Evolutionary conservation across 37 sponge, comb jelly and placozoan genomes (phyloP).

Genomic region (Haliclona indistincta): DNA sequence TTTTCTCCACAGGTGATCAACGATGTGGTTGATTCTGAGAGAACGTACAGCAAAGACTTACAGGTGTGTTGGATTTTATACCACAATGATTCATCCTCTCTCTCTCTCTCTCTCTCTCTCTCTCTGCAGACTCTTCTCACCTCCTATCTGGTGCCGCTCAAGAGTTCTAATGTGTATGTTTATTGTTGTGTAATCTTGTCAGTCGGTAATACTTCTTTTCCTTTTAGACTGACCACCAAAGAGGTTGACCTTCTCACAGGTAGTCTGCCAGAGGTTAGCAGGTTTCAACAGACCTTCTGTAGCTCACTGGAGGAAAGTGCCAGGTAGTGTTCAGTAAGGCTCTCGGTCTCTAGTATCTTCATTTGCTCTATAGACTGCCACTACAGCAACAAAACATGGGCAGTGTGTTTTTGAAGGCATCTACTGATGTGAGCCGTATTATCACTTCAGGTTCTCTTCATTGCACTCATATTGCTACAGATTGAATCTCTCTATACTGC

Average conservation of each 20-base stretch:
- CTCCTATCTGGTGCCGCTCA: conserved; percentile 60
- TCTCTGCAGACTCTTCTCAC: conserved; percentile 56
- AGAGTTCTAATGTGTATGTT: conserved; percentile 70
- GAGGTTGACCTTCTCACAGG: conserved; percentile 59
- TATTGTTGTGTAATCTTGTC: not conserved
- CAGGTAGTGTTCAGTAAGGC: conserved; percentile 11
- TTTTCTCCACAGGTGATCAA: conserved; percentile 39
- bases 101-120: not conserved
- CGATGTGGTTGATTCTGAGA: conserved; percentile 75
- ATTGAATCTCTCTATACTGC: conserved; percentile 62
- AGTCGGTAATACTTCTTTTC: not conserved
- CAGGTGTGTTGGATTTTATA: conserved; percentile 31
- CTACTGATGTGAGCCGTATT: conserved; percentile 42
- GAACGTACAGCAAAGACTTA: conserved; percentile 63
- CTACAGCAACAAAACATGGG: conserved; percentile 62
- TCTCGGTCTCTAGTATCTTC: not conserved
- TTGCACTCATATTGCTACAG: conserved; percentile 26
- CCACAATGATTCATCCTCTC: no score
- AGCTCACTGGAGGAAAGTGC: conserved; percentile 48
- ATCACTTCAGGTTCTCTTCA: not conserved
- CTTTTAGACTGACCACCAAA: conserved; percentile 26
- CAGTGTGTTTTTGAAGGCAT: conserved; percentile 31
- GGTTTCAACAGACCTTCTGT: conserved; percentile 64
- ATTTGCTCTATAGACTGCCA: conserved; percentile 23
- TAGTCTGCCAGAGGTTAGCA: conserved; percentile 60